Evolutionary conservation across 2,888 invertebrate species (phyloP).

Genomic region (Alentia gelatinosa): DNA sequence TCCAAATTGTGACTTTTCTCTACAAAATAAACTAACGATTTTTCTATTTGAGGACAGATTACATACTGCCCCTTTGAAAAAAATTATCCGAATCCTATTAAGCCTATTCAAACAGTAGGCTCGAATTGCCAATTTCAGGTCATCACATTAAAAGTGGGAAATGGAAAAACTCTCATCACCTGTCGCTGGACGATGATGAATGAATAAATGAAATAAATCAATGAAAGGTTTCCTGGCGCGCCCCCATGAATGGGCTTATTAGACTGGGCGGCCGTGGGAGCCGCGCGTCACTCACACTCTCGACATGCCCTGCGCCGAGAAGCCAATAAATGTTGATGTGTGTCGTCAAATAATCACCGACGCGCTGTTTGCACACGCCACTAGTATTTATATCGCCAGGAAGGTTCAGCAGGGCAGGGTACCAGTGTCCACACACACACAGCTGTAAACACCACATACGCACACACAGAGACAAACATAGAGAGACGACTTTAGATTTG

Average conservation of each 20-base stretch:
- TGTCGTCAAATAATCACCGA: background rate
- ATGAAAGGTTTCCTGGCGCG: background rate
- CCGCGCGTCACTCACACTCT: background rate
- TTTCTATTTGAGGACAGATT: too few species aligned
- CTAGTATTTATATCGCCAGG: background rate
- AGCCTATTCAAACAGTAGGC: background rate
- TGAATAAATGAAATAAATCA: conserved; percentile 3
- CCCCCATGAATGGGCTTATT: background rate
- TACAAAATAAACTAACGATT: too few species aligned
- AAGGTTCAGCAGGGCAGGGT: background rate
- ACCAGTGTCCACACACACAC: background rate
- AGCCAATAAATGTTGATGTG: conserved; percentile 6
- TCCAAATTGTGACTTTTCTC: too few species aligned
- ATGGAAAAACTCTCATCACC: background rate
- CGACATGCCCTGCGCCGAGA: background rate
- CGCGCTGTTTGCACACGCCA: background rate
- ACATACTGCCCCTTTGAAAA: too few species aligned
- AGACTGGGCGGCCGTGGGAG: background rate
- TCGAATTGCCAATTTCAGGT: background rate
- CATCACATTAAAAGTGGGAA: background rate
- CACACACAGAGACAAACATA: background rate
- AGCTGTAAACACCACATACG: background rate
- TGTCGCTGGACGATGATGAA: background rate
- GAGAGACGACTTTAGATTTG: background rate
- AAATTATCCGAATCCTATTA: background rate